Conservation (phyloP, 2,113 vertebrate genomes). For the Myotis lucifugus region DNA sequence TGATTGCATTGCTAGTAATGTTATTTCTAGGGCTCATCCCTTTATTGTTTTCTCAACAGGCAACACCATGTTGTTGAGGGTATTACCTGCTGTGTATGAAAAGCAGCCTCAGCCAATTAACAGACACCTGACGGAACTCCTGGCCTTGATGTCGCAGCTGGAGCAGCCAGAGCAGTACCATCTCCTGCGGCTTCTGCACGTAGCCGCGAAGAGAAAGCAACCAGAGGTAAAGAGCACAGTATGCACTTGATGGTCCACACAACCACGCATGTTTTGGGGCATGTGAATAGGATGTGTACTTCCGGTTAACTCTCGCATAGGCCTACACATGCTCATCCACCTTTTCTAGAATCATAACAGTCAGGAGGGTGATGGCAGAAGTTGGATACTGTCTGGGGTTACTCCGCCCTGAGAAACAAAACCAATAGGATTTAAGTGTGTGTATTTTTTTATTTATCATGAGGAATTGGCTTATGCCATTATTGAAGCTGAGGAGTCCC, state of each 20-base stretch:
- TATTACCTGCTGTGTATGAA: constrained; percentile 93
- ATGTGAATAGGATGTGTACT: not conserved
- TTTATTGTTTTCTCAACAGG: constrained; percentile 81
- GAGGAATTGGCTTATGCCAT: not conserved
- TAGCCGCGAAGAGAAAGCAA: constrained; percentile 88
- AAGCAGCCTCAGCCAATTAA: constrained; percentile 87
- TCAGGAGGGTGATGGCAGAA: not conserved
- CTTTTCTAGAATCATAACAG: not conserved
- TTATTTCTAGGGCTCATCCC: not conserved
- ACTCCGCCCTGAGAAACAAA: not conserved
- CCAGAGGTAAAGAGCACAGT: constrained; percentile 84
- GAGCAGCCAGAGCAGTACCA: constrained; percentile 91
- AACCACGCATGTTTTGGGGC: not conserved
- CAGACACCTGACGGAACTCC: constrained; percentile 86
- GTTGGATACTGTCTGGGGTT: not conserved
- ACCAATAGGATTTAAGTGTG: not conserved
- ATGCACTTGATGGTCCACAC: not conserved
- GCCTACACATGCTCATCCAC: not conserved
- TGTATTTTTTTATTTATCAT: not conserved
- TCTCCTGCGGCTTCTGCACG: constrained; percentile 91
- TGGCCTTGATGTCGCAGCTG: constrained; percentile 87
- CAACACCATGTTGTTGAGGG: constrained; percentile 92
- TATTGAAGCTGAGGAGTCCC: not conserved
- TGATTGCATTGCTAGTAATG: not conserved
- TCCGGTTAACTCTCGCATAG: too few species aligned